Percentiles rank a stretch among this genome's conserved stretches.
These are phyloP conservation scores for Pristionchus entomophagus DNA, from an alignment of 2,888 invertebrate species.

Conservation along the genomic window DNA sequence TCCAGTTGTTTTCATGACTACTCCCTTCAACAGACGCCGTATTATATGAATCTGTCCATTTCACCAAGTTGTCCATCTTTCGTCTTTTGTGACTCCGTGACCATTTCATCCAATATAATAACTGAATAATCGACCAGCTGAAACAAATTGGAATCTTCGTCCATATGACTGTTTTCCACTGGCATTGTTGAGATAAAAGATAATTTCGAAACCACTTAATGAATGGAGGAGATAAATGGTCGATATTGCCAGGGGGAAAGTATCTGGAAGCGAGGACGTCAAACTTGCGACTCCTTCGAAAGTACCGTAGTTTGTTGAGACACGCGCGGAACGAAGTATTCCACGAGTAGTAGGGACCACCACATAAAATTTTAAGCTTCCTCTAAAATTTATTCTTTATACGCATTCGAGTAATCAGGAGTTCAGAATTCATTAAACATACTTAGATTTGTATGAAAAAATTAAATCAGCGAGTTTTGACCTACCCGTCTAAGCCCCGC, in stretches of 20 bases:
- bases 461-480: too few species aligned
- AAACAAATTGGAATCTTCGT: background rate
- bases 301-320: background rate
- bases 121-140: constrained; percentile 11
- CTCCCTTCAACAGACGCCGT: constrained; percentile 25
- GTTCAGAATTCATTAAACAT: too few species aligned
- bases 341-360: too few species aligned
- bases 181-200: background rate
- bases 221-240: too few species aligned
- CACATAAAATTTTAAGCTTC: too few species aligned
- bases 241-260: background rate
- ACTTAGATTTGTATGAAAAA: too few species aligned
- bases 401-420: too few species aligned
- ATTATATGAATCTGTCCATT: constrained; percentile 24
- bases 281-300: background rate
- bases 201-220: too few species aligned
- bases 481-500: too few species aligned
- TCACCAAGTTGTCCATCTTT: background rate
- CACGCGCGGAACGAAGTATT: background rate
- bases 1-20: constrained; percentile 29
- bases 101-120: constrained; percentile 4
- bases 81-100: background rate
- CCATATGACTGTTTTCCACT: background rate
- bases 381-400: too few species aligned
- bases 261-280: background rate